phyloP scores from a whole-genome alignment of 2,113 vertebrate species.

The Crotalus tigris region DNA sequence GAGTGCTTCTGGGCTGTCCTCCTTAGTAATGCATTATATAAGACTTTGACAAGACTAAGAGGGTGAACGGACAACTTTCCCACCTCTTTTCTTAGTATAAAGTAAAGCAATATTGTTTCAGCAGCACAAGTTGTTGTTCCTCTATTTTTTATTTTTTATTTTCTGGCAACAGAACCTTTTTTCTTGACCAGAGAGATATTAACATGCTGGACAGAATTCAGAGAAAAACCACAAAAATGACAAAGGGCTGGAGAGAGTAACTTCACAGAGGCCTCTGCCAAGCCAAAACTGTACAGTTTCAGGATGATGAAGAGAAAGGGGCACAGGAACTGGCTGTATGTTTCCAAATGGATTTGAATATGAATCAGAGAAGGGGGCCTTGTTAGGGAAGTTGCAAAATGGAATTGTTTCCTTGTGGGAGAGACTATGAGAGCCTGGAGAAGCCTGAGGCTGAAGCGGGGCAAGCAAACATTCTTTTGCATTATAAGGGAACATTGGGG shows the following conservation, averaged over 20 bases:
- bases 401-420: not conserved
- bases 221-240: constrained; percentile 38
- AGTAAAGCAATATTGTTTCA: constrained; percentile 32
- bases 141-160: constrained; percentile 11
- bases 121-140: constrained; percentile 31
- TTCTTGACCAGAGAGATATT: not conserved
- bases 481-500: not conserved
- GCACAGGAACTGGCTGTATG: not conserved
- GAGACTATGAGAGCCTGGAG: not conserved
- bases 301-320: constrained; percentile 22
- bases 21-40: not conserved
- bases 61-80: not conserved
- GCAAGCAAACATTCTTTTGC: not conserved
- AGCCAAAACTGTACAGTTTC: constrained; percentile 40
- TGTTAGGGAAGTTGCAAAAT: not conserved
- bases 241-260: constrained; percentile 49
- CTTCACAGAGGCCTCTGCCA: constrained; percentile 24
- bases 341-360: not conserved
- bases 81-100: not conserved
- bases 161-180: not conserved
- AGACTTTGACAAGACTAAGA: not conserved
- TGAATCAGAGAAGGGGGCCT: not conserved
- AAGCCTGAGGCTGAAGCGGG: not conserved
- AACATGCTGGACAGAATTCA: constrained; percentile 51
- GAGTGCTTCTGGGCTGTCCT: not conserved